A percentile compares a stretch with the other conserved stretches of the same genome.
Evolutionary conservation across 2,797 vertebrate species (phyloP).

Genomic region (Uromys caudimaculatus): DNA sequence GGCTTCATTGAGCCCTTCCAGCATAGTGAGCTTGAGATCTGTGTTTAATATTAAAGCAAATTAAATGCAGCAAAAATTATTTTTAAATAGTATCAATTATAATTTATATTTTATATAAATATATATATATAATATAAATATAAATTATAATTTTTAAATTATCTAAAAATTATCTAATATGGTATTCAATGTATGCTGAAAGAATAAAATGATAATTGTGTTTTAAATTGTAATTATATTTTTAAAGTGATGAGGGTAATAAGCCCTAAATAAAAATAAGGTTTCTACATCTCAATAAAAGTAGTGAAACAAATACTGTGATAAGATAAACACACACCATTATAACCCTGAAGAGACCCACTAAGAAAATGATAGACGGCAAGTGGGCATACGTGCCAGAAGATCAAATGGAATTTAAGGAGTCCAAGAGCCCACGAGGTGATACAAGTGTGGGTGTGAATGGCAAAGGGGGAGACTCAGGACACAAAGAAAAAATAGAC

Average conservation of each 20-base stretch:
- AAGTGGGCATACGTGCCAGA: background rate
- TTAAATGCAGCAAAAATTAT: background rate
- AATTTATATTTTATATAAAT: background rate
- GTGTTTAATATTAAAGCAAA: conserved; percentile 39
- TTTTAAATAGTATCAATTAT: background rate
- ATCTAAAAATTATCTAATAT: background rate
- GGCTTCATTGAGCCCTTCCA: background rate
- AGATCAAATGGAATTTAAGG: background rate
- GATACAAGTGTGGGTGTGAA: background rate
- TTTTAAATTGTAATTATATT: background rate
- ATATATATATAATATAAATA: background rate
- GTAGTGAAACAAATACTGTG: background rate
- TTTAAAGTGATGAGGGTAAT: background rate
- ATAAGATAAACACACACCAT: background rate
- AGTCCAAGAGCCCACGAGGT: background rate
- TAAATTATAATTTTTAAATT: background rate
- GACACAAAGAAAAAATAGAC: conserved; percentile 1
- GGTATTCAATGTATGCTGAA: background rate
- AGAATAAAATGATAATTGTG: conserved; percentile 2
- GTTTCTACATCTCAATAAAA: background rate
- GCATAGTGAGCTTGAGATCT: background rate
- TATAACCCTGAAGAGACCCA: background rate
- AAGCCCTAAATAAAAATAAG: conserved; percentile 13
- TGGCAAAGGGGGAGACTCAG: background rate
- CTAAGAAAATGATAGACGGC: conserved; percentile 3